Percentiles rank a stretch among this genome's conserved stretches.
These are phyloP conservation scores for Rhadinocentrus ornatus DNA, from an alignment of 2,797 vertebrate genomes.

Conservation along the genomic window DNA sequence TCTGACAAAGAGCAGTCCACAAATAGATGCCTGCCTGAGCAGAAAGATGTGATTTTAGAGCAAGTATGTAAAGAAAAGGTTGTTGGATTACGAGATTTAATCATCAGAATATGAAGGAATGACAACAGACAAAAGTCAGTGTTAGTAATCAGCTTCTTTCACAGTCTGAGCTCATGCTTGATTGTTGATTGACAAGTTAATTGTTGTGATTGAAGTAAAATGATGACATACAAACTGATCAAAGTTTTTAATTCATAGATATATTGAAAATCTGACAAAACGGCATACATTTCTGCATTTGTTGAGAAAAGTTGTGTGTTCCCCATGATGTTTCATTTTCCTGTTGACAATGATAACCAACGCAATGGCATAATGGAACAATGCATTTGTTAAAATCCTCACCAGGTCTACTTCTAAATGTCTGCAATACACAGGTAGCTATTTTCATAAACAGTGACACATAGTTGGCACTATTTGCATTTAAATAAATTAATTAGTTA, in stretches of 20 bases:
- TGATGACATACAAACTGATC: not conserved
- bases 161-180: not conserved
- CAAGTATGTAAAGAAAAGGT: not conserved
- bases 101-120: not conserved
- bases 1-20: slow-evolving; percentile 59
- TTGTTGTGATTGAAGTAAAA: not conserved
- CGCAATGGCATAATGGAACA: not conserved
- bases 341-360: slow-evolving; percentile 44
- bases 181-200: not conserved
- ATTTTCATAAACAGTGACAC: not conserved
- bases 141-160: not conserved
- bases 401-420: not conserved
- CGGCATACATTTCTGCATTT: slow-evolving; percentile 53
- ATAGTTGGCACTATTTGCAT: no score
- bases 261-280: not conserved
- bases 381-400: not conserved
- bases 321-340: slow-evolving; percentile 41
- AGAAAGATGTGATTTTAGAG: not conserved
- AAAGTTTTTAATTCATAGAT: not conserved
- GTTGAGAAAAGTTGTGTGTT: slow-evolving; percentile 45
- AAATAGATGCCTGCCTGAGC: slow-evolving; percentile 62
- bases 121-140: not conserved
- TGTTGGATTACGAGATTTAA: not conserved
- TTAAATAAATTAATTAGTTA: no score
- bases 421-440: not conserved